A percentile compares a stretch with the other conserved stretches of the same genome.
These are phyloP conservation scores for Thinocorus orbignyianus DNA, from an alignment of 2,113 vertebrate species.

Conservation along the genomic window DNA sequence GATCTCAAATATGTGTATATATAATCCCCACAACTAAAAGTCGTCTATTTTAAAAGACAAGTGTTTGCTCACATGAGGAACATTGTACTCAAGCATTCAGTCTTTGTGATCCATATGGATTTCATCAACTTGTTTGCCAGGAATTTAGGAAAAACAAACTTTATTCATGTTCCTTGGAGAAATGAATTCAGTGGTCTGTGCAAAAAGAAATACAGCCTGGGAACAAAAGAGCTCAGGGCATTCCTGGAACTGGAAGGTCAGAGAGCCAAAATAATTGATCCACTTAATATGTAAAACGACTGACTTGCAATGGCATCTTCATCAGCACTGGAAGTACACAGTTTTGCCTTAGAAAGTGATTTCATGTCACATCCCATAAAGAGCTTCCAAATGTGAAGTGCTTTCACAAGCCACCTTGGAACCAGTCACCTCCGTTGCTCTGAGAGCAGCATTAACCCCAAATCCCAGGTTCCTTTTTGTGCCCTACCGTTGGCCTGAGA, in stretches of 20 bases:
- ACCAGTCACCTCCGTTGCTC: background rate
- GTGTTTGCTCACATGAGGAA: slow-evolving; percentile 53
- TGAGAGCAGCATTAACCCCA: background rate
- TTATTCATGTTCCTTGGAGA: slow-evolving; percentile 51
- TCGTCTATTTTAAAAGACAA: slow-evolving; percentile 52
- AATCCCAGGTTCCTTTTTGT: background rate
- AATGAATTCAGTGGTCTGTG: slow-evolving; percentile 12
- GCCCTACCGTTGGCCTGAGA: background rate
- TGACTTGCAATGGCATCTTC: slow-evolving; percentile 11
- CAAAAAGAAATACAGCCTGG: slow-evolving; percentile 30
- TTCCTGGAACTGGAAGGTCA: slow-evolving; percentile 39
- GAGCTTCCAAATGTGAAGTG: background rate
- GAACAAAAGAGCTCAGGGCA: background rate
- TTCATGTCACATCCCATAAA: background rate
- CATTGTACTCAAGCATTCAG: background rate
- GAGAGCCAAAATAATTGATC: slow-evolving; percentile 27
- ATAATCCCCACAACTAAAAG: slow-evolving; percentile 38
- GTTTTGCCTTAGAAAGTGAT: background rate
- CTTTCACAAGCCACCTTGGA: background rate
- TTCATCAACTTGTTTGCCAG: slow-evolving; percentile 67
- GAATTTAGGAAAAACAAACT: slow-evolving; percentile 62
- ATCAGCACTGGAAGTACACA: background rate
- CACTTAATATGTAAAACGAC: background rate
- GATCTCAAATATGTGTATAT: slow-evolving; percentile 39
- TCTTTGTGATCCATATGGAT: slow-evolving; percentile 60